A percentile compares a stretch with the other conserved stretches of the same genome.
Evolutionary conservation across 2,113 vertebrate species (phyloP).

Genomic region (Rhea americana): DNA sequence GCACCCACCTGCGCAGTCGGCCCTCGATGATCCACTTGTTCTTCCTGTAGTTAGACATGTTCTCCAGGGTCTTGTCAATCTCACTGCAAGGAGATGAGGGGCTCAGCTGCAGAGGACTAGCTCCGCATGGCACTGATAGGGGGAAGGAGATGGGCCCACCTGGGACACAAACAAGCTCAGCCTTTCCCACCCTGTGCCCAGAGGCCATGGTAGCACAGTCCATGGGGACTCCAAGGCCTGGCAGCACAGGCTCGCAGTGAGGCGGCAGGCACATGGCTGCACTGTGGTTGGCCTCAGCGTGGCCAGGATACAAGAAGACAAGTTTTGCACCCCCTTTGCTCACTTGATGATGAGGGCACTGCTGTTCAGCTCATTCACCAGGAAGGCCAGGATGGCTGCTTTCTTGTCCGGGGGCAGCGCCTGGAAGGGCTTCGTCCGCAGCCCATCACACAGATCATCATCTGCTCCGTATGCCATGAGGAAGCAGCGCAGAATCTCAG

Average conservation of each 20-base stretch:
- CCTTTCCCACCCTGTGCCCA: background rate
- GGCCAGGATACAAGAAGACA: background rate
- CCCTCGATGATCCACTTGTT: slow-evolving; percentile 97
- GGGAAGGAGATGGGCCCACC: background rate
- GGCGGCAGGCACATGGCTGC: too few species aligned
- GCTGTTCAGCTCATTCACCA: slow-evolving; percentile 93
- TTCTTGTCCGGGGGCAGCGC: slow-evolving; percentile 87
- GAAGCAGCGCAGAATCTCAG: slow-evolving; percentile 92
- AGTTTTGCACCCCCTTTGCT: background rate
- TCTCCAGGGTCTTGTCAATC: slow-evolving; percentile 94
- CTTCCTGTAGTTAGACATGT: slow-evolving; percentile 89
- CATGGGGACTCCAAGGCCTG: background rate
- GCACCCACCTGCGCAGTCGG: slow-evolving; percentile 87
- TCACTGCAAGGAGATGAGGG: slow-evolving; percentile 76
- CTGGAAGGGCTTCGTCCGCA: slow-evolving; percentile 92
- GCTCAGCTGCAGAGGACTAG: rapidly evolving
- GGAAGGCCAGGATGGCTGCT: slow-evolving; percentile 87
- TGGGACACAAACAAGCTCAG: background rate
- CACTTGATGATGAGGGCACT: slow-evolving; percentile 89
- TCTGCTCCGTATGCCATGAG: slow-evolving; percentile 87
- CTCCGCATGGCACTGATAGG: rapidly evolving
- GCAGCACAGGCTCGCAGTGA: background rate
- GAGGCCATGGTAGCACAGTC: background rate
- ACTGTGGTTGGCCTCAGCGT: too few species aligned
- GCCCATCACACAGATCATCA: slow-evolving; percentile 81